Base-by-base conservation (phyloP, 2,797 vertebrate genomes). In the Epinephelus malabaricus region DNA sequence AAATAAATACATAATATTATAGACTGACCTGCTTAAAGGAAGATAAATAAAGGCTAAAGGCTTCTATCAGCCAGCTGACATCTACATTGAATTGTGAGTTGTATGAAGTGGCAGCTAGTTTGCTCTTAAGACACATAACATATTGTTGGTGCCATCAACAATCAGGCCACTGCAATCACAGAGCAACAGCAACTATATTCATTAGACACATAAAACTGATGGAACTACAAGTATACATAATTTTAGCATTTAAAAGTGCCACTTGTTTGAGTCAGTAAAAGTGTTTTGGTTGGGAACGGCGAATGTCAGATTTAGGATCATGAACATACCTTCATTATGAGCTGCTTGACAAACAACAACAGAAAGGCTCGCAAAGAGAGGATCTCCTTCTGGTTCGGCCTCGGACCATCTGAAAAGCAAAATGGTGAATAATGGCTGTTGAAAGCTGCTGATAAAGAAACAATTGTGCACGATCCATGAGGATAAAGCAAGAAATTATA, bases 311-410 rank as follows among this genome's bases (percentile, higher is more conserved):
- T 23, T 27, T 66, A 14, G 34, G 5, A 38, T 34, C 1, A 15
- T 67, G 46, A 63, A 66, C 86, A 81, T 90, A 98, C 98, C 97
- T 99, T 99, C 97, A 98, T 98, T 68, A 99, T 98, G 51, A 99
- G 96, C 73, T 99, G 98, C 76, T 99, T 99, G 86, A 99, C 93
- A 84, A 99, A 99, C 92, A 99, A 92, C 89, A 99, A 83, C 68
- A 99, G 93, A 86, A 98, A 98, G 0, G 98, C 98, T 93, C 98
- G 89, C 69, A 99, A 92, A 82, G 97, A 96, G 65, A 96, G 92
- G 78, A 98, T 96, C 93, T 99, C 98, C 83, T 97, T 99, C 70
- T 96, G 96, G 91, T 91, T 98, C 73, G 98, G 98, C 75, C 98
- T 95, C 13, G 97, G 96, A 73, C 98, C 97, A 86, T 99, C 98